Conservation (phyloP, 2,888 invertebrate species). For the Tenthredo scrophulariae region DNA sequence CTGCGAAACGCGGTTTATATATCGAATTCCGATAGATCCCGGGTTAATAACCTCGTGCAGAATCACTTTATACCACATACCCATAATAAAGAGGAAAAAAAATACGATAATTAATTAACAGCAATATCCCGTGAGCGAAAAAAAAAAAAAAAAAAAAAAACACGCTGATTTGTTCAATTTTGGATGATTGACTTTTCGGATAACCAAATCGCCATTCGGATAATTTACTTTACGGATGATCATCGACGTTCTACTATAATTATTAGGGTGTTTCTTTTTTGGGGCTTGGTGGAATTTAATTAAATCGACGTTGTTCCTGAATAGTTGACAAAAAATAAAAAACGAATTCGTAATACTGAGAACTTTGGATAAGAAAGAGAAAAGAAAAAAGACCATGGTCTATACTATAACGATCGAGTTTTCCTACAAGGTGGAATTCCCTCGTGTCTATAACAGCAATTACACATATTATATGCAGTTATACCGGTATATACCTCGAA, state of each 20-base stretch:
- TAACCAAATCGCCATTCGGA: no score
- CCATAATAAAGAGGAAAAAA: background rate
- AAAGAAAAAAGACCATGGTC: background rate
- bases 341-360: background rate
- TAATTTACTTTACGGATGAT: no score
- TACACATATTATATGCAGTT: background rate
- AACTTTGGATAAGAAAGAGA: background rate
- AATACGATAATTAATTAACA: background rate
- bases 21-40: slow-evolving; percentile 26
- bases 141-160: no score
- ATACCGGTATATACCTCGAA: background rate
- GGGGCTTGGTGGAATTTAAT: no score
- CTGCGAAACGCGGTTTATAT: background rate
- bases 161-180: no score
- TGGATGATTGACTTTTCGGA: no score
- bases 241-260: no score
- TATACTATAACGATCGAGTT: background rate
- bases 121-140: no score
- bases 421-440: slow-evolving; percentile 16
- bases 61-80: no score
- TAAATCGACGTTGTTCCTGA: background rate
- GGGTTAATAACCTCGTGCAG: background rate
- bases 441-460: slow-evolving; percentile 1
- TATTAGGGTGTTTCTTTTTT: no score
- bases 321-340: background rate